phyloP scores from a whole-genome alignment of 64 coral and sea anemone genomes.

The Dendronephthya gigantea region DNA sequence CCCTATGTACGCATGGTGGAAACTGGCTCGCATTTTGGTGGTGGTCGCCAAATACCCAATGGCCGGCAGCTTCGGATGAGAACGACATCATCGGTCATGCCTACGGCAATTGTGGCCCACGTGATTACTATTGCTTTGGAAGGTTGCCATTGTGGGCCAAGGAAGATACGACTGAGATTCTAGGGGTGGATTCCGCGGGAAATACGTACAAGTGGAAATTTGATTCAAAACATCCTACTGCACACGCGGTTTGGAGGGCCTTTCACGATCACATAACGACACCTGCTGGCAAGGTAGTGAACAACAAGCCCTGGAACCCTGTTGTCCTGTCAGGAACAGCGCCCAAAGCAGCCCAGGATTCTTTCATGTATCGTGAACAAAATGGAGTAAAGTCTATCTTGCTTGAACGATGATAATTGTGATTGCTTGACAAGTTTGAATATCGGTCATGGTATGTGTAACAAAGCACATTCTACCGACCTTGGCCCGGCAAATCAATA shows the following conservation, averaged over 20 bases:
- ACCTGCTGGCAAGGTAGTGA: not conserved
- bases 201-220: too few species aligned
- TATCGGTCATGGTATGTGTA: too few species aligned
- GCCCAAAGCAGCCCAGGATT: too few species aligned
- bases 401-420: too few species aligned
- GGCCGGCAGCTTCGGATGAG: constrained; percentile 38
- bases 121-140: constrained; percentile 46
- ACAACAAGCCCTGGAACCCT: too few species aligned
- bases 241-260: constrained; percentile 50
- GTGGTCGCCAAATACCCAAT: constrained; percentile 26
- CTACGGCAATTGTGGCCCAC: constrained; percentile 32
- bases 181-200: constrained; percentile 41
- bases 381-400: too few species aligned
- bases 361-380: too few species aligned
- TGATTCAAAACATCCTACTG: constrained; percentile 49
- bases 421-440: too few species aligned
- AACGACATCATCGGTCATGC: constrained; percentile 42
- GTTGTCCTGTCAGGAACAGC: too few species aligned
- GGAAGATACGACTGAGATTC: constrained; percentile 41
- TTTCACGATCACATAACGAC: constrained; percentile 37
- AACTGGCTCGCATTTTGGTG: constrained; percentile 54
- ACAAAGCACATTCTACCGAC: too few species aligned
- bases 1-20: not conserved
- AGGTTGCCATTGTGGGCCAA: constrained; percentile 34
- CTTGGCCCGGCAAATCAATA: too few species aligned